Conservation (phyloP, 2,797 vertebrate species). For the Poecilia velifera region DNA sequence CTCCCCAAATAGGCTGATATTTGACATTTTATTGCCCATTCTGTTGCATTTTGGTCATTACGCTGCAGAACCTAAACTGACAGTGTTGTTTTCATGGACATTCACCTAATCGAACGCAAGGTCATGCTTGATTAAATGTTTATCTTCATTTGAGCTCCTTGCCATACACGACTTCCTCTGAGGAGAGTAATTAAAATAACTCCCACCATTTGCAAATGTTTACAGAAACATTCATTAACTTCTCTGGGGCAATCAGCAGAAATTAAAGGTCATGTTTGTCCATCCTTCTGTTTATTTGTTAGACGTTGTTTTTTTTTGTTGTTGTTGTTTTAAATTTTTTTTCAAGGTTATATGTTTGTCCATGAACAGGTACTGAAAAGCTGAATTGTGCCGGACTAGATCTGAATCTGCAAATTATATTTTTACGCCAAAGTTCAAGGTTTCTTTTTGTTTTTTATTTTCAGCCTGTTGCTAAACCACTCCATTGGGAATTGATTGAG, state of each 20-base stretch:
- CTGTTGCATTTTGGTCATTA: constrained; percentile 61
- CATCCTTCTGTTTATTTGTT: constrained; percentile 69
- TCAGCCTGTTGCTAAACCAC: constrained; percentile 55
- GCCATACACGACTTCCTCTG: constrained; percentile 65
- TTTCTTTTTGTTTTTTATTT: constrained; percentile 36
- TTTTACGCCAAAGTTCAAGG: constrained; percentile 46
- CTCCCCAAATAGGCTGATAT: constrained; percentile 54
- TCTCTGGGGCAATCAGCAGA: constrained; percentile 77
- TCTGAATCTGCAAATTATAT: constrained; percentile 37
- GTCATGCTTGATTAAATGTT: constrained; percentile 81
- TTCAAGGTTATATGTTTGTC: constrained; percentile 51
- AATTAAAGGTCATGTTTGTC: constrained; percentile 83
- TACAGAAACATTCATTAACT: constrained; percentile 82
- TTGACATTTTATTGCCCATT: constrained; percentile 47
- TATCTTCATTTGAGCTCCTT: constrained; percentile 78
- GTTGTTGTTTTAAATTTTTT: constrained; percentile 7
- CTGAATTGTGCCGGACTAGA: constrained; percentile 34
- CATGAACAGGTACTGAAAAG: constrained; percentile 53
- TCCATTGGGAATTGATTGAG: constrained; percentile 53
- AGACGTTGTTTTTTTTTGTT: constrained; percentile 53
- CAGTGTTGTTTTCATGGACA: constrained; percentile 33
- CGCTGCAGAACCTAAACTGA: constrained; percentile 53
- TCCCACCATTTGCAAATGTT: constrained; percentile 80
- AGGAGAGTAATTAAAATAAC: constrained; percentile 83
- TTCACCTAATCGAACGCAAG: constrained; percentile 72